Conservation (phyloP, 2,888 invertebrate genomes). For the Plemyria rubiginata region DNA sequence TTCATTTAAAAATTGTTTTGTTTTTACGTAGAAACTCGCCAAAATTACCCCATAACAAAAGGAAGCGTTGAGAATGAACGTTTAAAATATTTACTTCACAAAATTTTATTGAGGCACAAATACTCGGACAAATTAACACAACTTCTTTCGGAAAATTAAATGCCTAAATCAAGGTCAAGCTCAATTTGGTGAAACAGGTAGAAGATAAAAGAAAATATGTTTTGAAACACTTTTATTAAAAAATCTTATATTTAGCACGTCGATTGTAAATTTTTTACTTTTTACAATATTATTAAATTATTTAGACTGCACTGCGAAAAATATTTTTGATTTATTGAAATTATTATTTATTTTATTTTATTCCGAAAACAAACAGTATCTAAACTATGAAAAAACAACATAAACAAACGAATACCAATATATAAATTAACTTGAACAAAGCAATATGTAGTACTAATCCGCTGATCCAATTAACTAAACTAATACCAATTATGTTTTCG, state of each 20-base stretch:
- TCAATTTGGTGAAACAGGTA: constrained; percentile 3
- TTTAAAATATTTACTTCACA: constrained; percentile 28
- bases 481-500: no score
- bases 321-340: neutral
- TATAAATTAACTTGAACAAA: no score
- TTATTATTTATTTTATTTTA: no score
- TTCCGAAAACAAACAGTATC: no score
- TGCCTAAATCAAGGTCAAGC: neutral
- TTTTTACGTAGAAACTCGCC: neutral
- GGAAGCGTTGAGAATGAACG: constrained; percentile 2
- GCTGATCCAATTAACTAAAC: no score
- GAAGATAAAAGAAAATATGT: constrained; percentile 21
- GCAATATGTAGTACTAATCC: no score
- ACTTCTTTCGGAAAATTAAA: constrained; percentile 1
- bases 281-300: constrained; percentile 43
- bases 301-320: constrained; percentile 18
- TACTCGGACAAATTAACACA: constrained; percentile 16
- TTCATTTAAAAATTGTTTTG: neutral
- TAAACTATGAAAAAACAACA: no score
- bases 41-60: constrained; percentile 2
- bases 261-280: constrained; percentile 49
- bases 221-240: constrained; percentile 57
- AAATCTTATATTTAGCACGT: constrained; percentile 62
- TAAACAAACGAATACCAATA: no score
- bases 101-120: constrained; percentile 14